phyloP scores from a whole-genome alignment of 1,140 invertebrate genomes.

The Acyrthosiphon pisum region DNA sequence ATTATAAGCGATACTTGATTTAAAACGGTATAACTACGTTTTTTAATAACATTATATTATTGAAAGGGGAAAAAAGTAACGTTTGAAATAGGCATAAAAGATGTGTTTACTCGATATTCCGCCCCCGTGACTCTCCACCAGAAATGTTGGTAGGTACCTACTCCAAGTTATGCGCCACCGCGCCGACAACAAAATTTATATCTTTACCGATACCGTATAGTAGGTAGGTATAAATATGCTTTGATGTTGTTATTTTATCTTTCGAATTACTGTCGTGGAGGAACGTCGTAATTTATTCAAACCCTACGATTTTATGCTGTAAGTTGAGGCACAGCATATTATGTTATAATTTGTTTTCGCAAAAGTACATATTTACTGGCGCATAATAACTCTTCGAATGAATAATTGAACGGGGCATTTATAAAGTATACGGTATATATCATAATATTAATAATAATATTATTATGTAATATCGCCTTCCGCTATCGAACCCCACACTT shows the following conservation, averaged over 20 bases:
- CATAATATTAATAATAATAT: neutral
- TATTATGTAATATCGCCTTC: neutral
- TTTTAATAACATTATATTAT: neutral
- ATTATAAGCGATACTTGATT: neutral
- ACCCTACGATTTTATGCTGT: neutral
- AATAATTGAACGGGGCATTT: neutral
- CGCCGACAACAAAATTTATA: neutral
- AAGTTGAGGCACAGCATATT: neutral
- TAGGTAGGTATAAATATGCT: neutral
- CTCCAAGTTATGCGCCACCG: neutral
- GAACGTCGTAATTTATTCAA: neutral
- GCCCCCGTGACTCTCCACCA: neutral
- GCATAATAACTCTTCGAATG: neutral
- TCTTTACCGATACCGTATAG: neutral
- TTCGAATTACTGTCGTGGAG: neutral
- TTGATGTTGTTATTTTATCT: constrained; percentile 10
- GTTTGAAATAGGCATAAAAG: neutral
- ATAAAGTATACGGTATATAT: neutral
- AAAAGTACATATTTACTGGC: neutral
- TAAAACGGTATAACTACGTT: neutral
- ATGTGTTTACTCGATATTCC: neutral
- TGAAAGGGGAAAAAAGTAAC: neutral
- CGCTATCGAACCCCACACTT: neutral
- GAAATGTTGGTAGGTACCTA: neutral
- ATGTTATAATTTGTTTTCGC: neutral